phyloP scores from a whole-genome alignment of 2,888 invertebrate species.

The Leucoma salicis region DNA sequence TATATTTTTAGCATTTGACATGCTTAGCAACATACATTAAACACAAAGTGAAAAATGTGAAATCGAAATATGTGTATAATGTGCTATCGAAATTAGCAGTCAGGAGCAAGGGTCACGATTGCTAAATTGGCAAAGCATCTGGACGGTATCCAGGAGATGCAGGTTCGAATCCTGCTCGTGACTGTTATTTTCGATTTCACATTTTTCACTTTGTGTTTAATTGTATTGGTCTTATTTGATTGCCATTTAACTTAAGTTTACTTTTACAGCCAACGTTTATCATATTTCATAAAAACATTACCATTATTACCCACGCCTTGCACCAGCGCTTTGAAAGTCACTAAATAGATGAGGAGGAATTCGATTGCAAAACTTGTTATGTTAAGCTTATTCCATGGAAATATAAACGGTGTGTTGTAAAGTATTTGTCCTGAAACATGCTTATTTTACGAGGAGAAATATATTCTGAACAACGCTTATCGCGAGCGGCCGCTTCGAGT shows the following conservation, averaged over 20 bases:
- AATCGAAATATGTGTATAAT: no score
- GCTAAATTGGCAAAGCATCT: no score
- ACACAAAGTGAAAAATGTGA: no score
- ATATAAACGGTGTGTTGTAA: constrained; percentile 39
- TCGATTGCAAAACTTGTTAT: background rate
- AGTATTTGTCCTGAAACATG: constrained; percentile 54
- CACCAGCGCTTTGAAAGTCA: background rate
- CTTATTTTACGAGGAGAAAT: constrained; percentile 53
- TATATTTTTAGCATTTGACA: no score
- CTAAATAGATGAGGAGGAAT: background rate
- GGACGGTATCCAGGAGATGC: no score
- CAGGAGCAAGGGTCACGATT: no score
- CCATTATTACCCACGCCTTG: constrained; percentile 10
- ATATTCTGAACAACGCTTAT: constrained; percentile 64
- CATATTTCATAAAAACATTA: constrained; percentile 26
- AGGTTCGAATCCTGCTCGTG: no score
- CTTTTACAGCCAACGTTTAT: constrained; percentile 18
- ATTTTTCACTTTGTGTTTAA: no score
- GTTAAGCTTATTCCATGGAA: constrained; percentile 27
- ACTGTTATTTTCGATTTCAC: no score
- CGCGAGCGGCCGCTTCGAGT: constrained; percentile 62
- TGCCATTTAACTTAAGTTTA: constrained; percentile 43
- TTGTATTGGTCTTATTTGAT: constrained; percentile 66
- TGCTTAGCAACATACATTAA: no score
- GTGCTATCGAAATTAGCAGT: no score